Conservation (phyloP, 2,797 vertebrate genomes). For the Acanthurus lineatus region DNA sequence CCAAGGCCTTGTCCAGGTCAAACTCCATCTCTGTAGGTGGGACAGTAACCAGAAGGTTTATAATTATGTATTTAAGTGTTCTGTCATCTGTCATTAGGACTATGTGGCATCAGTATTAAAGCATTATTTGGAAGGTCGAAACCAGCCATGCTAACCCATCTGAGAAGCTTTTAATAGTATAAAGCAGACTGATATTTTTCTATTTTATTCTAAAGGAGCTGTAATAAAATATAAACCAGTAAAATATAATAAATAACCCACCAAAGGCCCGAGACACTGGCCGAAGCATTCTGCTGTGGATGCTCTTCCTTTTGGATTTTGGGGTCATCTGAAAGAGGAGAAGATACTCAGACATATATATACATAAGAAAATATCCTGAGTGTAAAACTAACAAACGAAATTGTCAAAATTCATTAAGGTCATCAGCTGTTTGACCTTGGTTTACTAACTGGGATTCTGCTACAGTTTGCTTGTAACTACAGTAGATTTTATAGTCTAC, state of each 20-base stretch:
- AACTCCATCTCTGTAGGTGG: constrained; percentile 94
- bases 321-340: constrained; percentile 92
- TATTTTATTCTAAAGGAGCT: background rate
- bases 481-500: background rate
- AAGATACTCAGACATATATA: background rate
- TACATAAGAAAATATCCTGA: background rate
- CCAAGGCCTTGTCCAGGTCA: constrained; percentile 96
- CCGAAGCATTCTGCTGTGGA: constrained; percentile 98
- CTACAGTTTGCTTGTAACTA: background rate
- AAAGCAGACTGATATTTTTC: accelerated
- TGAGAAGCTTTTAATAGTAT: background rate
- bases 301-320: constrained; percentile 98
- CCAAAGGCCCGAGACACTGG: constrained; percentile 97
- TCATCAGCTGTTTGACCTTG: background rate
- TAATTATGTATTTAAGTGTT: background rate
- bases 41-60: constrained; percentile 10
- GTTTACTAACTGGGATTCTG: background rate
- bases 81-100: background rate
- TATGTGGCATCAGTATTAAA: background rate
- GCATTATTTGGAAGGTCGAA: constrained; percentile 3
- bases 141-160: background rate
- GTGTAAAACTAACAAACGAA: background rate
- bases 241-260: constrained; percentile 68
- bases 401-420: background rate
- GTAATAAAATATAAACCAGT: background rate